Evolutionary conservation across 2,888 invertebrate species (phyloP).

Genomic region (Ennomos quercinarius): DNA sequence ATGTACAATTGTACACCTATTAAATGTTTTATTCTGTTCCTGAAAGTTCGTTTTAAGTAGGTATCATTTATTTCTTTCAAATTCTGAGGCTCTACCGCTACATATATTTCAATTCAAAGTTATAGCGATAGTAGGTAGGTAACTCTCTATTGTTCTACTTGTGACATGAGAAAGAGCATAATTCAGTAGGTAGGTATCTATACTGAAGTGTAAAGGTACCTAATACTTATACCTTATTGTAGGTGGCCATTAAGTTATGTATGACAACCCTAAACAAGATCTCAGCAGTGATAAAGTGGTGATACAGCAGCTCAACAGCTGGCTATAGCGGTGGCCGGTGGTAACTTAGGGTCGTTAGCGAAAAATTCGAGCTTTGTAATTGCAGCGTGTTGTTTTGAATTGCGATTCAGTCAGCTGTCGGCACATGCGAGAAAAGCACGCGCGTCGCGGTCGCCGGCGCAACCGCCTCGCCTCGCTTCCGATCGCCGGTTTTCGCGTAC

Average conservation of each 20-base stretch:
- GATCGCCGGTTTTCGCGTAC: slow-evolving; percentile 65
- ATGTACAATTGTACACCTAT: too few species aligned
- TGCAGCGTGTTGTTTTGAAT: slow-evolving; percentile 76
- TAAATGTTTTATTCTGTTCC: too few species aligned
- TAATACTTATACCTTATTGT: slow-evolving; percentile 12
- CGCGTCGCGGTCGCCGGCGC: slow-evolving; percentile 82
- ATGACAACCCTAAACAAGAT: slow-evolving; percentile 35
- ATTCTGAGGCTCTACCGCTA: too few species aligned
- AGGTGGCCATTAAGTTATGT: slow-evolving; percentile 11
- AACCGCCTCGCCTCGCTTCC: slow-evolving; percentile 46
- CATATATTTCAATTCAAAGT: too few species aligned
- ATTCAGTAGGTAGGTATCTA: too few species aligned
- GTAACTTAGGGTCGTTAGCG: slow-evolving; percentile 61
- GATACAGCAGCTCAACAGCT: slow-evolving; percentile 38
- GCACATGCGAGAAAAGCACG: slow-evolving; percentile 77
- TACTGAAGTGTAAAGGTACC: not conserved
- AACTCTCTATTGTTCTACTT: too few species aligned
- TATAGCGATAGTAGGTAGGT: too few species aligned
- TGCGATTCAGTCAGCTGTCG: slow-evolving; percentile 84
- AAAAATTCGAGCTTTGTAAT: slow-evolving; percentile 76
- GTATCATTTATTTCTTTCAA: too few species aligned
- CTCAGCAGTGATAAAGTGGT: slow-evolving; percentile 23
- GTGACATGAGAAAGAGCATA: too few species aligned
- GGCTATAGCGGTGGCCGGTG: slow-evolving; percentile 48
- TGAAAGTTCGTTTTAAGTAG: too few species aligned